phyloP scores from a whole-genome alignment of 2,113 vertebrate species.

The Carassius carassius region DNA sequence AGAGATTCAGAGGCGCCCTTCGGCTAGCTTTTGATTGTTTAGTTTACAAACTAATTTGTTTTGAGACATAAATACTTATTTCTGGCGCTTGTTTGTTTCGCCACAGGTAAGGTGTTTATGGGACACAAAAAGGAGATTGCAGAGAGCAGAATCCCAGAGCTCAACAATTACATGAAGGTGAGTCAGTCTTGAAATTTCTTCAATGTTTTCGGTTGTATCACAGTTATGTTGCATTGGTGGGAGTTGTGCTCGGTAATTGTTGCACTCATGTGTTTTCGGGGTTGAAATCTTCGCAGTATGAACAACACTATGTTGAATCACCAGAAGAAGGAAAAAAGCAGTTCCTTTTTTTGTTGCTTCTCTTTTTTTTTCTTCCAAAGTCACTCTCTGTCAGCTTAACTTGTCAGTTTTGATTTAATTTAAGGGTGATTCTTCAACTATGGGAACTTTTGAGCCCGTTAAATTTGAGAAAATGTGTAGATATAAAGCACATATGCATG shows the following conservation, averaged over 20 bases:
- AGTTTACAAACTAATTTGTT: slow-evolving; percentile 30
- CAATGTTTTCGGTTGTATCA: not conserved
- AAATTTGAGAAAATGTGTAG: not conserved
- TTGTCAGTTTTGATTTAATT: not conserved
- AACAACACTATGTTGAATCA: slow-evolving; percentile 61
- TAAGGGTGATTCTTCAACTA: not conserved
- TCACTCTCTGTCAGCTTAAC: slow-evolving; percentile 13
- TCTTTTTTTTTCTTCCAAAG: not conserved
- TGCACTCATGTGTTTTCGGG: not conserved
- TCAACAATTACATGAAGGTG: slow-evolving; percentile 96
- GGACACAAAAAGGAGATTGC: slow-evolving; percentile 93
- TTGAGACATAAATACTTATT: slow-evolving; percentile 4
- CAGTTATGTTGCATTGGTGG: not conserved
- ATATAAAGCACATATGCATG: not conserved
- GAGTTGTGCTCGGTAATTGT: slow-evolving; percentile 9
- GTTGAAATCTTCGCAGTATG: slow-evolving; percentile 62
- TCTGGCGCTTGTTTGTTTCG: slow-evolving; percentile 34
- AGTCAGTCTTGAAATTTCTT: not conserved
- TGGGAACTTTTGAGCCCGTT: not conserved
- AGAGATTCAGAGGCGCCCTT: not conserved
- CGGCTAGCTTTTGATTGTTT: slow-evolving; percentile 39
- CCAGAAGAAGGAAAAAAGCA: slow-evolving; percentile 61
- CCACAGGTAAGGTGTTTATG: slow-evolving; percentile 87
- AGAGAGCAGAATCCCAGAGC: slow-evolving; percentile 85
- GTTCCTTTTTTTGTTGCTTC: slow-evolving; percentile 58